A percentile compares a stretch with the other conserved stretches of the same genome.
These are phyloP conservation scores for Vandiemenella viatica DNA, from an alignment of 2,888 invertebrate species.

Conservation along the genomic window DNA sequence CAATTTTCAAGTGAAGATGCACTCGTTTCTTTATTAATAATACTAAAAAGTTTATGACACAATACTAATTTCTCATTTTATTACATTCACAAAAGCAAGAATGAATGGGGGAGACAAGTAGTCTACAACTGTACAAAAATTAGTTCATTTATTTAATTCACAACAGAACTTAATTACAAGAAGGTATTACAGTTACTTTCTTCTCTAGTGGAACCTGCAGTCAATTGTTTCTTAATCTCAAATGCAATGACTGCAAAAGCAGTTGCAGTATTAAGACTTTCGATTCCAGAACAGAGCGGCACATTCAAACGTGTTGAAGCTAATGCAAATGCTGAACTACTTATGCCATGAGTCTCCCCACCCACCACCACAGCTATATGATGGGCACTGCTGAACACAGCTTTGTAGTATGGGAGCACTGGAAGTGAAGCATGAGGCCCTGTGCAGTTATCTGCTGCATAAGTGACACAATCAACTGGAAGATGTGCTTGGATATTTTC, in stretches of 20 bases:
- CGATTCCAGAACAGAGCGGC: slow-evolving; percentile 57
- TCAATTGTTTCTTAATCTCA: slow-evolving; percentile 59
- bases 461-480: not conserved
- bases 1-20: too few species aligned
- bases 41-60: too few species aligned
- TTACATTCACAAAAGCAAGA: too few species aligned
- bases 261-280: slow-evolving; percentile 74
- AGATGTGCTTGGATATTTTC: slow-evolving; percentile 1
- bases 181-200: too few species aligned
- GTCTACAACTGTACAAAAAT: too few species aligned
- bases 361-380: slow-evolving; percentile 61
- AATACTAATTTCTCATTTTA: too few species aligned
- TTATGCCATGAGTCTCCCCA: slow-evolving; percentile 82
- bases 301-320: slow-evolving; percentile 55
- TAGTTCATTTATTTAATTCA: too few species aligned
- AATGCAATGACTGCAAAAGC: slow-evolving; percentile 71
- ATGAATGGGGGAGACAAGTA: too few species aligned
- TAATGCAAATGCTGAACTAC: slow-evolving; percentile 47
- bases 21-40: too few species aligned
- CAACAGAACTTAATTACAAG: too few species aligned
- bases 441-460: slow-evolving; percentile 8
- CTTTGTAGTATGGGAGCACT: slow-evolving; percentile 44
- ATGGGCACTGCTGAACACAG: slow-evolving; percentile 36
- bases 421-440: slow-evolving; percentile 29
- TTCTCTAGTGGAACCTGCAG: not conserved